Conservation (phyloP, 2,888 invertebrate genomes). For the Pteria penguin region DNA sequence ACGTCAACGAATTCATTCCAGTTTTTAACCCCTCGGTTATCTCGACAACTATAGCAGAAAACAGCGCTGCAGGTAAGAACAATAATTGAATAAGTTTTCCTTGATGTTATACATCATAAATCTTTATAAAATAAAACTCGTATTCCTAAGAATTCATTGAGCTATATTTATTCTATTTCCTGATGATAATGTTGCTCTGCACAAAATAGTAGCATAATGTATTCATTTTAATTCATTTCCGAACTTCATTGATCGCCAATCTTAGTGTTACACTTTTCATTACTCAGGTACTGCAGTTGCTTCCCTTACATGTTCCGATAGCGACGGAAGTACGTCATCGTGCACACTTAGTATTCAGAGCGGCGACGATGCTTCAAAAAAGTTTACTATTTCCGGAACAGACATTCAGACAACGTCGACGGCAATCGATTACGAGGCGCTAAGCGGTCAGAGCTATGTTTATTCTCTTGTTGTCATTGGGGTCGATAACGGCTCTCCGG, state of each 20-base stretch:
- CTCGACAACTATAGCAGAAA: not conserved
- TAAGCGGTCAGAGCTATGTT: not conserved
- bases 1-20: slow-evolving; percentile 12
- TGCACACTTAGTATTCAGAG: slow-evolving; percentile 11
- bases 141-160: too few species aligned
- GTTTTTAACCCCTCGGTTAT: slow-evolving; percentile 2
- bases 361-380: slow-evolving; percentile 1
- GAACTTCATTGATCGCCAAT: too few species aligned
- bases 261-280: too few species aligned
- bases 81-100: too few species aligned
- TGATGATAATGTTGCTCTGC: too few species aligned
- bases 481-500: not conserved
- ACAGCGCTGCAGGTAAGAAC: not conserved
- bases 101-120: too few species aligned
- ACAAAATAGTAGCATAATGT: too few species aligned
- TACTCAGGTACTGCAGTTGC: slow-evolving; percentile 13
- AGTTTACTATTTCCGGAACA: slow-evolving; percentile 13
- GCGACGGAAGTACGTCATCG: not conserved
- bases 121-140: too few species aligned
- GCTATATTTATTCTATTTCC: too few species aligned
- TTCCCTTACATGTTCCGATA: slow-evolving; percentile 8
- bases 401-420: not conserved
- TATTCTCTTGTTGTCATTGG: not conserved
- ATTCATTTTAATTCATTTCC: too few species aligned
- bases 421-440: not conserved